Evolutionary conservation across 1,140 invertebrate genomes (phyloP), one percentile per base, ranked within the genome.

Genomic region (Bombus affinis): DNA sequence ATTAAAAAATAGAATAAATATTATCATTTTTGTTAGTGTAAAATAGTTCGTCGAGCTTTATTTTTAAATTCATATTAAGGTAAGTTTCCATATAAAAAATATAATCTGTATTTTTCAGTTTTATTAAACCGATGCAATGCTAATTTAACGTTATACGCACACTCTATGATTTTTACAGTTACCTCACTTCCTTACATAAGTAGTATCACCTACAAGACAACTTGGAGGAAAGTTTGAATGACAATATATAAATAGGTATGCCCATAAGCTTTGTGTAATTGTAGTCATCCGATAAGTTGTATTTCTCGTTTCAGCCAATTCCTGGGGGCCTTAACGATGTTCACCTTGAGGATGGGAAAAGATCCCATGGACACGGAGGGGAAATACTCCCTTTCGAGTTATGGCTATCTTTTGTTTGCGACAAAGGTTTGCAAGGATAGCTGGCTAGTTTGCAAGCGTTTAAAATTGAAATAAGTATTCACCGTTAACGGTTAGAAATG

Each of bases 331-430:
- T 15, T 57, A 79, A 72, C 65, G 57, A 42, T 44, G 22, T 13
- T 84, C 68, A 84, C 68, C 66, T 84, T 72, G 8, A 10, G n/a
- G 2, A 68, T 66, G 42, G 65, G 62, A 59, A 70, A 84, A 71
- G 76, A 25, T 72, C 32, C 35, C 81, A 53, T 39, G 59, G 57
- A 59, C 28, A 28, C 25, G 37, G 6, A 25, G 5, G 18, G 15
- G 25, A 28, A 68, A 25, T 28, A 28, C 9, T 39, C 44, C 32
- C 42, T 66, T 57, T 18, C 44, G 62, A 83, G 35, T 68, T 77
- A 77, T 35, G 47, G 42, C 42, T 25, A 37, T 15, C 66, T 79
- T 79, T 84, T 84, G 76, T 79, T 57, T 57, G 39, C 39, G 66
- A 71, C 39, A 62, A 32, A 77, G 32, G 42, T 83, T 84, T 65